phyloP scores from a whole-genome alignment of 2,797 vertebrate species.

The Cossypha polioptera region DNA sequence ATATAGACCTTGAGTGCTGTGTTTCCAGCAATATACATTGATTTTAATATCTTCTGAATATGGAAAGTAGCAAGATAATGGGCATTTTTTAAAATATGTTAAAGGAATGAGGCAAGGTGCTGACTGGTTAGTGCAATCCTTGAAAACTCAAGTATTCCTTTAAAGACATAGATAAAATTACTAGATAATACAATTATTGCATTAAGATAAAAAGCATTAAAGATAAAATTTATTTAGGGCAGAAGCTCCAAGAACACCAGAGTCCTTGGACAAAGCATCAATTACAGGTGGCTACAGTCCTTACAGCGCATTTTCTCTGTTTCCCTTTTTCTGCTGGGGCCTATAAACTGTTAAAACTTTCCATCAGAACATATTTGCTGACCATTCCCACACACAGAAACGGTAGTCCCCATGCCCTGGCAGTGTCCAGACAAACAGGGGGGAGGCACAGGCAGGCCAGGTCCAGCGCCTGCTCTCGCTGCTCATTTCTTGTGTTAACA shows the following conservation, averaged over 20 bases:
- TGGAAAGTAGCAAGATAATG: background rate
- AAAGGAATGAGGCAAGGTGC: background rate
- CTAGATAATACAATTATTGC: background rate
- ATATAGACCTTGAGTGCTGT: background rate
- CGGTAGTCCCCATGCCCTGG: fast-evolving
- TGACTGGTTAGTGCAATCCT: background rate
- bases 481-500: background rate
- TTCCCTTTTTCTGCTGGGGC: background rate
- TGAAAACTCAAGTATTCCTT: background rate
- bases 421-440: background rate
- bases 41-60: background rate
- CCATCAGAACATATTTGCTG: background rate
- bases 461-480: background rate
- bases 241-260: background rate
- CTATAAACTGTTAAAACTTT: background rate
- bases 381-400: background rate
- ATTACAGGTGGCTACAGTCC: background rate
- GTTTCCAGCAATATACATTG: background rate
- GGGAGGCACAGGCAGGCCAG: background rate
- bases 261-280: background rate
- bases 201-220: background rate
- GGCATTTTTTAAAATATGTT: background rate
- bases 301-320: background rate
- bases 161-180: background rate
- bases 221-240: background rate